A percentile compares a stretch with the other conserved stretches of the same genome.
Conservation (phyloP, 2,113 vertebrate genomes). For the Tetraodon nigroviridis region DNA sequence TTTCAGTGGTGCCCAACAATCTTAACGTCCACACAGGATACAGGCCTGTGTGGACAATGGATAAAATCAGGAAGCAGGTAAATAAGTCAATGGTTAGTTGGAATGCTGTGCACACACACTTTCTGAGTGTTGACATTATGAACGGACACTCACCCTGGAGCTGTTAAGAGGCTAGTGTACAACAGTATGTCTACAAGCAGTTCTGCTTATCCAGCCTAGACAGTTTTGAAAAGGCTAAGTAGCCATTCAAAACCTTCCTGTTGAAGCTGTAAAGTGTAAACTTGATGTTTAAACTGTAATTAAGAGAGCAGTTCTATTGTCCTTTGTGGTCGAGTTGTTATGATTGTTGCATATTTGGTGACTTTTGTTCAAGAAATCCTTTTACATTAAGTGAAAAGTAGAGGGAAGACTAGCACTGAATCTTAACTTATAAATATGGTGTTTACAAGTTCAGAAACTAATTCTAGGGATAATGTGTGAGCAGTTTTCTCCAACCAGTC, state of each 20-base stretch:
- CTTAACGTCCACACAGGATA: slow-evolving; percentile 49
- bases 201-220: neutral
- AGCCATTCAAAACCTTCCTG: neutral
- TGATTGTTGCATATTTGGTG: slow-evolving; percentile 1
- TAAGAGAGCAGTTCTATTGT: neutral
- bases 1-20: slow-evolving; percentile 50
- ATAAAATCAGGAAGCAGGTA: slow-evolving; percentile 37
- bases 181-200: neutral
- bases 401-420: neutral
- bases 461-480: no score
- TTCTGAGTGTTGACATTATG: slow-evolving; percentile 17
- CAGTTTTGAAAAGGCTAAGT: neutral
- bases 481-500: neutral
- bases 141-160: slow-evolving; percentile 6
- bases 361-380: slow-evolving; percentile 19
- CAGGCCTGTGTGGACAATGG: slow-evolving; percentile 32
- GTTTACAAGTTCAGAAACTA: neutral
- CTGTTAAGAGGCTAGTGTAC: slow-evolving; percentile 3
- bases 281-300: no score
- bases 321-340: neutral
- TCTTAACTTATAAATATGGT: neutral
- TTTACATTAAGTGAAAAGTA: neutral
- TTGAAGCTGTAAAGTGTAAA: no score
- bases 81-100: slow-evolving; percentile 24
- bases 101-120: slow-evolving; percentile 18